Base-by-base conservation (phyloP, 2,797 vertebrate species). In the Cynopterus sphinx region DNA sequence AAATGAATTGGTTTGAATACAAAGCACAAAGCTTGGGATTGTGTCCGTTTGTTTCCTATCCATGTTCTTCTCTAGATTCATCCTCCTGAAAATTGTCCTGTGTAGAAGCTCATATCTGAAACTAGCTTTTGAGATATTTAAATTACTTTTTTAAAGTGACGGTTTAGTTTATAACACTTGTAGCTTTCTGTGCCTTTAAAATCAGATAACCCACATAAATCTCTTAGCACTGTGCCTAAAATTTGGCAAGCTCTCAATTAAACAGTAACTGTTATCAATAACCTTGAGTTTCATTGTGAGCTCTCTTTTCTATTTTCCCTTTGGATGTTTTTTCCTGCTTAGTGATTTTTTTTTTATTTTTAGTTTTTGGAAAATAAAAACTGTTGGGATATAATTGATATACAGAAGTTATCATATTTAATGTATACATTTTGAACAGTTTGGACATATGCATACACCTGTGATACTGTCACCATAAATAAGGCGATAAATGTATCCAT, bases 121-220 rank as follows among this genome's bases (percentile, higher is more conserved):
- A 92, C 11, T 59, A 15, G 5, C 28, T 81, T 90, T 67, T 70
- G 61, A 91, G 82, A 91, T n/a, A 95, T 65, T 87, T 49, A 88
- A 89, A 74, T 87, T 67, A 41, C 26, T 39, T 84, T 85, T 57
- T 61, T 59, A 26, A 87, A 87, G 61, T 68, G 51, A 49, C 9
- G 49, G 3, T 73, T 43, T 61, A 55, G 21, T 84, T 86, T 74
- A 78, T 83, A 63, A 33, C 19, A 70, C 21, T 17, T 75, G 39
- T 39, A 87, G 57, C 11, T 83, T 84, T 93, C 51, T 85, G 36
- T 84, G 31, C 9, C 55, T 94, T 85, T 81, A 55, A 74, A 93
- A 73, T 88, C 39, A 82, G 41, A 84, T 43, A 85, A 73, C 41
- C 21, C 24, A 61, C 26, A 3, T 61, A 87, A 93, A 87, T 11